Evolutionary conservation across 1,140 invertebrate species (phyloP).

Genomic region (Ptiloglossa arizonensis): DNA sequence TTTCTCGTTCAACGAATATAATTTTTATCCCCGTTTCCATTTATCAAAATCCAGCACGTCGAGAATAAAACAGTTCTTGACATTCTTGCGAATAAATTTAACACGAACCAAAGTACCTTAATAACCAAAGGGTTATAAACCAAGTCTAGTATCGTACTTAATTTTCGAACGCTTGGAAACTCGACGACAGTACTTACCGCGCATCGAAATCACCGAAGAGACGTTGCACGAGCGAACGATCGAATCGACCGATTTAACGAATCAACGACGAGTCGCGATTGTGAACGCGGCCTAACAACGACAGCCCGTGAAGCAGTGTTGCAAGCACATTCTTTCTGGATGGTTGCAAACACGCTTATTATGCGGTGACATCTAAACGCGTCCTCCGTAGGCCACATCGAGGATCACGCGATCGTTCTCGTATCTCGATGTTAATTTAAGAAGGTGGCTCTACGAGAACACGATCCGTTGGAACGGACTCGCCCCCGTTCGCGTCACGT

Average conservation of each 20-base stretch:
- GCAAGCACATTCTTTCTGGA: conserved; percentile 32
- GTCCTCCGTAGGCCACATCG: conserved; percentile 6
- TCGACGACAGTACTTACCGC: too few species aligned
- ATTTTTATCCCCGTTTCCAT: too few species aligned
- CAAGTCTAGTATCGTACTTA: too few species aligned
- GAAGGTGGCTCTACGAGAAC: conserved; percentile 13
- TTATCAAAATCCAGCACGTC: too few species aligned
- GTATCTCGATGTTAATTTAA: conserved; percentile 38
- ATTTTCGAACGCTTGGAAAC: too few species aligned
- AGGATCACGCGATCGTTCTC: conserved; percentile 42
- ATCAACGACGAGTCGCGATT: not conserved
- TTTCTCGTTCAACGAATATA: too few species aligned
- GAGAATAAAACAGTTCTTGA: too few species aligned
- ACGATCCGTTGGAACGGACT: not conserved
- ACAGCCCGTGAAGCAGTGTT: conserved; percentile 4
- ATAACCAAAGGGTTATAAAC: too few species aligned
- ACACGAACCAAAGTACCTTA: too few species aligned
- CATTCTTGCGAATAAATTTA: too few species aligned
- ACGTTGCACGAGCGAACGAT: not conserved
- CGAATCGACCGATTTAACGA: too few species aligned
- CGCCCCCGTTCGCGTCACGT: not conserved
- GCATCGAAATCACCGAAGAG: conserved; percentile 26
- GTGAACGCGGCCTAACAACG: conserved; percentile 14
- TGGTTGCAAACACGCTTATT: conserved; percentile 34
- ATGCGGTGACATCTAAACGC: conserved; percentile 40